These are phyloP conservation scores for Parnassius apollo DNA, from an alignment of 2,888 invertebrate species.

Conservation along the genomic window DNA sequence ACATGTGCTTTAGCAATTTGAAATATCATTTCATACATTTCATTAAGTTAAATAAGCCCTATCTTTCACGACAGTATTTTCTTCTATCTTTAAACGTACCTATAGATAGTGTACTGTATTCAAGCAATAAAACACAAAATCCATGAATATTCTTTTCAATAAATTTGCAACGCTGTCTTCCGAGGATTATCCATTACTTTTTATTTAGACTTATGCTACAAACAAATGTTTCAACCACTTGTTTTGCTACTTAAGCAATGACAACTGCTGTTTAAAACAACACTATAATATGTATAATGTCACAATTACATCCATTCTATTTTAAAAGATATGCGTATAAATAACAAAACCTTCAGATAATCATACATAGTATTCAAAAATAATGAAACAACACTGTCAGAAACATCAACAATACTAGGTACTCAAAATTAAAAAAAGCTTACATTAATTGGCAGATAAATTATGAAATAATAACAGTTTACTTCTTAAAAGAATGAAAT, in stretches of 20 bases:
- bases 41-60: too few species aligned
- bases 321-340: too few species aligned
- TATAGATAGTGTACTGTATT: too few species aligned
- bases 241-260: neutral
- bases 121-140: too few species aligned
- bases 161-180: neutral
- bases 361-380: neutral
- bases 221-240: too few species aligned
- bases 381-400: constrained; percentile 6
- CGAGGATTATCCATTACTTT: neutral
- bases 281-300: neutral
- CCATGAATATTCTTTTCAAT: too few species aligned
- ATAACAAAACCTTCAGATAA: neutral
- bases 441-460: constrained; percentile 5
- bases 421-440: constrained; percentile 3
- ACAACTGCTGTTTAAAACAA: neutral
- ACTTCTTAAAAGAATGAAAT: constrained; percentile 11
- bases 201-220: neutral
- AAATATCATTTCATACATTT: too few species aligned
- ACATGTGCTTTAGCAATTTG: too few species aligned
- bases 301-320: too few species aligned
- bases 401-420: constrained; percentile 1
- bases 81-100: too few species aligned
- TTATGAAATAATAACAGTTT: constrained; percentile 4
- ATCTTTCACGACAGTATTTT: too few species aligned